Conservation (phyloP, 2,113 vertebrate species). For the Phycodurus eques region DNA sequence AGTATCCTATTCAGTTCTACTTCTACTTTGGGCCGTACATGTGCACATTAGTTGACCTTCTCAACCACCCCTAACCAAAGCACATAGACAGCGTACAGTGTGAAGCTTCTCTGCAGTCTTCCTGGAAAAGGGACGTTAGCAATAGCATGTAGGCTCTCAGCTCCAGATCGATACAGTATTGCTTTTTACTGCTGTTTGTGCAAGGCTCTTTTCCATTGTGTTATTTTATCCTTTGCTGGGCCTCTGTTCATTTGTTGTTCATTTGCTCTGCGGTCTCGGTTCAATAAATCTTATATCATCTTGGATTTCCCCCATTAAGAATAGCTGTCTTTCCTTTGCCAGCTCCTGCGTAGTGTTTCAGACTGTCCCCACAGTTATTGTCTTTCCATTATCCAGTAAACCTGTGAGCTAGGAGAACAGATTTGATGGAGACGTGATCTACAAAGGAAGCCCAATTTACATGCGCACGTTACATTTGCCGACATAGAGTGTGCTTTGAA, state of each 20-base stretch:
- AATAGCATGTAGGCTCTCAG: conserved; percentile 65
- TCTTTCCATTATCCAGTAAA: conserved; percentile 49
- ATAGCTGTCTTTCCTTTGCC: conserved; percentile 50
- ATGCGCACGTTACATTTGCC: conserved; percentile 28
- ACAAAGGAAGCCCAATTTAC: conserved; percentile 43
- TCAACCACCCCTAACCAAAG: not conserved
- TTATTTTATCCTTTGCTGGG: conserved; percentile 69
- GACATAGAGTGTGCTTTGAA: conserved; percentile 18
- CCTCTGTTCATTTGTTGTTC: conserved; percentile 67
- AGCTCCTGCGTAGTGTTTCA: conserved; percentile 49
- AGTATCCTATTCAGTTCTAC: conserved; percentile 7
- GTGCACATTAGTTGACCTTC: conserved; percentile 31
- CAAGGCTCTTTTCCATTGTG: conserved; percentile 64
- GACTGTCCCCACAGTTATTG: conserved; percentile 47
- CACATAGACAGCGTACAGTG: conserved; percentile 29
- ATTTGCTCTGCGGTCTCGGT: conserved; percentile 65
- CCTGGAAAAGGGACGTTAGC: conserved; percentile 64
- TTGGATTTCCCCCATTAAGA: conserved; percentile 55
- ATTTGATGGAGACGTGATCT: conserved; percentile 50
- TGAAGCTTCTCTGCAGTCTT: conserved; percentile 59
- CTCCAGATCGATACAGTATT: conserved; percentile 66
- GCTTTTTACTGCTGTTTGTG: conserved; percentile 65
- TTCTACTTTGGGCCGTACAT: conserved; percentile 1
- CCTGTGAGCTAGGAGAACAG: conserved; percentile 49
- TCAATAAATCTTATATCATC: conserved; percentile 70